These are phyloP conservation scores for Toxostoma redivivum DNA, from an alignment of 2,113 vertebrate species.

Conservation along the genomic window DNA sequence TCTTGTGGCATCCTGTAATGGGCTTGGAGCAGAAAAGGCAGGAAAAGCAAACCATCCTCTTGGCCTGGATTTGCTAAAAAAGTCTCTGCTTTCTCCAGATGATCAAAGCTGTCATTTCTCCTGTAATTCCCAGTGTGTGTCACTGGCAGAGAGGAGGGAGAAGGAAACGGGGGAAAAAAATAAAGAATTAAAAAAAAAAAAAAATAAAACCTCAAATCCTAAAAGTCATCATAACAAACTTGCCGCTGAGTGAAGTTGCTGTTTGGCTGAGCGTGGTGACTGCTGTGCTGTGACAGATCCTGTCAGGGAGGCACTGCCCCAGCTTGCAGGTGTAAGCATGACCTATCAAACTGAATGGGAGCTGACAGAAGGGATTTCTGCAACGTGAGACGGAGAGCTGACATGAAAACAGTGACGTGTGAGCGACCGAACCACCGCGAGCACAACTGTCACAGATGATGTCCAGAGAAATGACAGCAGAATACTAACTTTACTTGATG, in stretches of 20 bases:
- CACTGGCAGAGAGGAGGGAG: neutral
- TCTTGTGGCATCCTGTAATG: neutral
- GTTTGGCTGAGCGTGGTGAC: slow-evolving; percentile 58
- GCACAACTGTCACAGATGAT: slow-evolving; percentile 69
- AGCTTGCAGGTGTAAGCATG: slow-evolving; percentile 68
- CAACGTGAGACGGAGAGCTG: slow-evolving; percentile 53
- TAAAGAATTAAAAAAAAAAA: too few relatives aligned
- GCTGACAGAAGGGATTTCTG: slow-evolving; percentile 74
- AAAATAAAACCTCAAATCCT: neutral
- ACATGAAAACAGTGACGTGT: slow-evolving; percentile 69
- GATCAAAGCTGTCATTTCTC: slow-evolving; percentile 15
- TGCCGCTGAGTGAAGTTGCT: slow-evolving; percentile 32
- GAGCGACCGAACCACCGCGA: slow-evolving; percentile 51
- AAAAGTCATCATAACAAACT: slow-evolving; percentile 51
- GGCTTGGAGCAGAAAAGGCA: neutral
- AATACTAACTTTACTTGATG: slow-evolving; percentile 67
- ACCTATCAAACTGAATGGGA: slow-evolving; percentile 72
- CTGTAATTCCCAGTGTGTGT: neutral
- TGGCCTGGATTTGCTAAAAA: neutral
- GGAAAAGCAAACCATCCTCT: neutral
- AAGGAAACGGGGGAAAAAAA: neutral
- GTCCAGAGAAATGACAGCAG: slow-evolving; percentile 63
- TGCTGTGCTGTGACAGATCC: slow-evolving; percentile 64
- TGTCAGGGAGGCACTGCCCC: slow-evolving; percentile 59
- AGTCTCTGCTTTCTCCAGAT: neutral